Evolutionary conservation across 2,113 vertebrate genomes (phyloP).

Genomic region (Sisor rabdophorus): DNA sequence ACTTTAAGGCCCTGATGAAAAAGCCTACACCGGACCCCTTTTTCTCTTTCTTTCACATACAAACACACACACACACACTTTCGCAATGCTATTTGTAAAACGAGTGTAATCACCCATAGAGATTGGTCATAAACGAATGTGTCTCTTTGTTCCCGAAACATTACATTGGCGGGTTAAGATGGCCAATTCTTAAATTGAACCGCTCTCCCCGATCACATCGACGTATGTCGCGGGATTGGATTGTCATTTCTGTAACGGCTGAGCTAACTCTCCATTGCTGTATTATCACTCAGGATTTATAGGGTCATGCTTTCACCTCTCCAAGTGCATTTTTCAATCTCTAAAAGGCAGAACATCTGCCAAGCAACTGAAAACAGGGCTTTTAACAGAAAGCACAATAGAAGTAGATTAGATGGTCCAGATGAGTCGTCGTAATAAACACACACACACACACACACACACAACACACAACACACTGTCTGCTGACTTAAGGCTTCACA

Average conservation of each 20-base stretch:
- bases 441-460: too few relatives aligned
- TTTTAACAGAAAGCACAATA: slow-evolving; percentile 26
- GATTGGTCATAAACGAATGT: slow-evolving; percentile 52
- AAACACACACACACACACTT: slow-evolving; percentile 28
- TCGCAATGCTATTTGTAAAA: slow-evolving; percentile 57
- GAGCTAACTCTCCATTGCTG: slow-evolving; percentile 15
- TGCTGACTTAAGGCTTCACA: slow-evolving; percentile 37
- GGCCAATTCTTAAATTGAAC: slow-evolving; percentile 36
- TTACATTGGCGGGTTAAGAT: slow-evolving; percentile 30
- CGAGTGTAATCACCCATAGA: slow-evolving; percentile 54
- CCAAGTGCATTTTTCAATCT: slow-evolving; percentile 18
- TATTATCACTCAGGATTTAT: slow-evolving; percentile 17
- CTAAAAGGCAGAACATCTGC: slow-evolving; percentile 1
- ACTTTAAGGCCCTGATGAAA: slow-evolving; percentile 63
- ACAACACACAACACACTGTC: too few relatives aligned
- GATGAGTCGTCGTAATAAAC: slow-evolving; percentile 32
- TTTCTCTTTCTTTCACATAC: background rate
- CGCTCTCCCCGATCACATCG: slow-evolving; percentile 40
- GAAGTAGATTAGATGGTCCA: slow-evolving; percentile 30
- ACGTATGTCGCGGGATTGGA: background rate
- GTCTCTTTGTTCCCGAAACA: slow-evolving; percentile 42
- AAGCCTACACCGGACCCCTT: slow-evolving; percentile 40
- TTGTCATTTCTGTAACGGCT: slow-evolving; percentile 23
- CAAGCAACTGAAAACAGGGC: slow-evolving; percentile 15
- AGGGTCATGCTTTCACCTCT: slow-evolving; percentile 26